Evolutionary conservation across 2,113 vertebrate genomes (phyloP).

Genomic region (Murina feae): DNA sequence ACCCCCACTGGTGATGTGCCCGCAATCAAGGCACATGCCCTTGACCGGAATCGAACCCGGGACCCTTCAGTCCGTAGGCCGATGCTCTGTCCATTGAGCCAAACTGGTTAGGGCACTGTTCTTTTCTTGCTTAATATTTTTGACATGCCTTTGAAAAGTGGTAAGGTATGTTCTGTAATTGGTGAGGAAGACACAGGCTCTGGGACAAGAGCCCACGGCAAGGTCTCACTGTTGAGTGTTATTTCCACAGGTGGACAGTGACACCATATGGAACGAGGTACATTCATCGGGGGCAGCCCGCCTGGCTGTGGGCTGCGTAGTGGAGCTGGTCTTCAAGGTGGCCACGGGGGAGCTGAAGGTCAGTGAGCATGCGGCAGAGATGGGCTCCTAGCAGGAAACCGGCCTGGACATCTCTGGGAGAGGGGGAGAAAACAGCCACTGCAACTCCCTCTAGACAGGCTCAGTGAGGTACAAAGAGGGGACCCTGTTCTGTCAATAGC

Average conservation of each 20-base stretch:
- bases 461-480: accelerated
- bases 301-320: conserved; percentile 94
- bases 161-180: accelerated
- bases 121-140: not conserved
- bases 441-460: too few relatives aligned
- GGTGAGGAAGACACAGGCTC: not conserved
- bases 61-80: too few relatives aligned
- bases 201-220: accelerated
- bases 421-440: accelerated
- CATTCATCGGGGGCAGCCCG: conserved; percentile 95
- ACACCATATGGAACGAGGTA: conserved; percentile 98
- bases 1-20: too few relatives aligned
- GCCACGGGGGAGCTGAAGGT: conserved; percentile 96
- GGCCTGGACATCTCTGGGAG: accelerated
- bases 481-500: accelerated
- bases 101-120: too few relatives aligned
- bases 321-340: conserved; percentile 97
- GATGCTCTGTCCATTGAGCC: too few relatives aligned
- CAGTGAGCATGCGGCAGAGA: conserved; percentile 42
- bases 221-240: not conserved
- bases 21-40: too few relatives aligned
- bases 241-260: conserved; percentile 92
- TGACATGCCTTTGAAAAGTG: not conserved
- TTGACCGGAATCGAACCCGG: too few relatives aligned
- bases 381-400: not conserved